phyloP scores from a whole-genome alignment of 1,140 invertebrate species.

The Neodiprion virginianus region DNA sequence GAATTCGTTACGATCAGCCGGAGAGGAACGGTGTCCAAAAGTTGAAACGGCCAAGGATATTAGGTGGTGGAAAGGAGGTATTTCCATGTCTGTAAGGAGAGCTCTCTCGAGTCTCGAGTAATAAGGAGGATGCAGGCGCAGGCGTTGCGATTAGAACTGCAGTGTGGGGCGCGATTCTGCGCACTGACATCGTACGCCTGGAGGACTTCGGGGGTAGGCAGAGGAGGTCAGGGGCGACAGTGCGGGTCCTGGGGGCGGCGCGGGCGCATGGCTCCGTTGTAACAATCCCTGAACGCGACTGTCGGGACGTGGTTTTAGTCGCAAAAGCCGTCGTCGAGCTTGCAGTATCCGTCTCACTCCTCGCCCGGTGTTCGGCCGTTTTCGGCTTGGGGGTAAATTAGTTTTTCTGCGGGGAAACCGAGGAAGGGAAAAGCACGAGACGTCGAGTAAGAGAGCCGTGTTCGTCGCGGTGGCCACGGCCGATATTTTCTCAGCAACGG shows the following conservation, averaged over 20 bases:
- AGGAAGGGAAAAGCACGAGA: too few relatives aligned
- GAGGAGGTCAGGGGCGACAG: constrained; percentile 47
- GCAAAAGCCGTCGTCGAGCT: not conserved
- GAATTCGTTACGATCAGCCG: too few relatives aligned
- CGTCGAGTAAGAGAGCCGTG: too few relatives aligned
- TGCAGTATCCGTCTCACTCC: not conserved
- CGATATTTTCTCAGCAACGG: too few relatives aligned
- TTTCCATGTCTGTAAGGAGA: too few relatives aligned
- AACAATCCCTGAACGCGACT: constrained; percentile 30
- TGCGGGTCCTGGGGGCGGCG: constrained; percentile 60
- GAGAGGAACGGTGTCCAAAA: too few relatives aligned
- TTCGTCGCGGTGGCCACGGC: too few relatives aligned
- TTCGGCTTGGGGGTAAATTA: too few relatives aligned
- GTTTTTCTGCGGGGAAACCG: too few relatives aligned
- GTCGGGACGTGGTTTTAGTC: constrained; percentile 1
- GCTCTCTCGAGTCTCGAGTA: too few relatives aligned
- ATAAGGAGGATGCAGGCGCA: not conserved
- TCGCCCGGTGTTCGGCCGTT: not conserved
- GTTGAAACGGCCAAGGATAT: too few relatives aligned
- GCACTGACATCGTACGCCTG: not conserved
- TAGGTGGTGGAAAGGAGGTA: too few relatives aligned
- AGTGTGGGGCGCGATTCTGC: not conserved
- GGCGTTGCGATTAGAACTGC: not conserved
- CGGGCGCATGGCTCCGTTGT: constrained; percentile 52
- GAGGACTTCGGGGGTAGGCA: constrained; percentile 34